These are phyloP conservation scores for Poecilia latipinna DNA, from an alignment of 2,113 vertebrate species.

Conservation along the genomic window DNA sequence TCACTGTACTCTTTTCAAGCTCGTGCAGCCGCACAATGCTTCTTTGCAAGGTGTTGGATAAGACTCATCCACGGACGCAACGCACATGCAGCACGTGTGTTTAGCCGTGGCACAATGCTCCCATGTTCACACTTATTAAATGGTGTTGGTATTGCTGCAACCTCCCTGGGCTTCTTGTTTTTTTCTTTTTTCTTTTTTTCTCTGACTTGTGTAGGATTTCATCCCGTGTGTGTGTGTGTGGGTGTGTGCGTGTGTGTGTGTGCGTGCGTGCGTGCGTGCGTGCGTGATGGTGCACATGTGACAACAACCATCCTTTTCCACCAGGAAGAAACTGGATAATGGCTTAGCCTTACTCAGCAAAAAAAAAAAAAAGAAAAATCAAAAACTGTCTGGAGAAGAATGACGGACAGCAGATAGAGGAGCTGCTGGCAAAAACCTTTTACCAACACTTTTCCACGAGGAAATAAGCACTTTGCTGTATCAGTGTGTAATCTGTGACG, in stretches of 20 bases:
- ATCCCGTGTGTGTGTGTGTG: background rate
- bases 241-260: background rate
- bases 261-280: slow-evolving; percentile 34
- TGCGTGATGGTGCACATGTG: slow-evolving; percentile 14
- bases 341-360: slow-evolving; percentile 66
- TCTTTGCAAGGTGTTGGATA: slow-evolving; percentile 37
- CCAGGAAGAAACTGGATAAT: slow-evolving; percentile 60
- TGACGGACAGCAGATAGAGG: slow-evolving; percentile 3
- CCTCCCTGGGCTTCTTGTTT: slow-evolving; percentile 52
- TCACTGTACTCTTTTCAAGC: slow-evolving; percentile 41
- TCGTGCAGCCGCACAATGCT: slow-evolving; percentile 35
- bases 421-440: slow-evolving; percentile 39
- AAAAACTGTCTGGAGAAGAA: slow-evolving; percentile 4
- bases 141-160: slow-evolving; percentile 68
- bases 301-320: background rate
- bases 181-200: background rate
- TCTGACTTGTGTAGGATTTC: slow-evolving; percentile 47
- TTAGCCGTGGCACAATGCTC: slow-evolving; percentile 34
- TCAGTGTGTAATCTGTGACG: slow-evolving; percentile 57
- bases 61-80: slow-evolving; percentile 20
- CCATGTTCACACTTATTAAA: slow-evolving; percentile 77
- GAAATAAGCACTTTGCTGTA: slow-evolving; percentile 61
- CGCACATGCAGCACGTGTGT: slow-evolving; percentile 28
- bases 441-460: slow-evolving; percentile 47
- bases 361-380: background rate